Evolutionary conservation across 2,113 vertebrate species (phyloP), one percentile per base, ranked within the genome.

Genomic region (Solea solea): DNA sequence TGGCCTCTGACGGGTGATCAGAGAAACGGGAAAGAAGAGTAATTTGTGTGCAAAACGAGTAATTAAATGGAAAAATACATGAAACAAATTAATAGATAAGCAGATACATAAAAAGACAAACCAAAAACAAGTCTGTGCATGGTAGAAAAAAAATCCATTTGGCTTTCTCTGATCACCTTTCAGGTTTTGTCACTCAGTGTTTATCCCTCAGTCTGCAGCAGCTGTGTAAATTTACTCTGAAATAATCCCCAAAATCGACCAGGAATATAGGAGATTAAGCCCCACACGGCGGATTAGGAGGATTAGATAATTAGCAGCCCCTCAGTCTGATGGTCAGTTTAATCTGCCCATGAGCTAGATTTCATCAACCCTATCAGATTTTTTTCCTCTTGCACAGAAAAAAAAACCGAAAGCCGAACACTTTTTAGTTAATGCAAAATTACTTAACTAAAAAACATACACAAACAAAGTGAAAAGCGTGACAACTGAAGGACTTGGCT

Each of bases 261-360:
- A 14, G 42, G 28, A 21, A 45, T 34, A 8, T 12, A 14, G 27
- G 54, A 66, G 74, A 72, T 80, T 71, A 41, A 75, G 14, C 65
- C 54, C 46, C 46, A 9, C 58, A 44, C 50, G 2, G 8, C 46
- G 42, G 49, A 56, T 65, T 69, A 69, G 54, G 54, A 64, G 67
- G 44, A 67, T 69, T 48, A 34, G 65, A 78, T 78, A 71, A 80
- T 80, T 78, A 82, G 74, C 64, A 70, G 45, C 40, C n/a, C 5
- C 57, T 72, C 21, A 2, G 21, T 58, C 44, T 76, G 27, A 45
- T 58, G 21, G 69, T 72, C 76, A 62, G 28, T 64, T 15, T 65
- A 54, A 65, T 86, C 78, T 62, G 16, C 39, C 41, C 34, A 65
- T 58, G 54, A 67, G 44, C 34, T 52, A n/a, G 25, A 13, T 11